Percentiles rank a stretch among this genome's conserved stretches.
Conservation (phyloP, 2,888 invertebrate species). For the Lottia gigantea region DNA sequence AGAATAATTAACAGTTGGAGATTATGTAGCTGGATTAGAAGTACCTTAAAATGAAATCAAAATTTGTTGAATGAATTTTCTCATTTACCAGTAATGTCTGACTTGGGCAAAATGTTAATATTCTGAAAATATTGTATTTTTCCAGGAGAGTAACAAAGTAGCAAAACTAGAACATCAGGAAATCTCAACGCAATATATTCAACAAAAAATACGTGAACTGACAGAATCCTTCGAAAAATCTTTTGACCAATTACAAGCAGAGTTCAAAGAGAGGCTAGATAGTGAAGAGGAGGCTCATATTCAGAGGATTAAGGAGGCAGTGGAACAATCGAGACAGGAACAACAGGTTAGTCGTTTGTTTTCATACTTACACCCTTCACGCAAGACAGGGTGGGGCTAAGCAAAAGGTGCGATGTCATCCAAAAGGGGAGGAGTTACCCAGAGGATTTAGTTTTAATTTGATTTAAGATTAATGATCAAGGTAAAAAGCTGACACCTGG, state of each 20-base stretch:
- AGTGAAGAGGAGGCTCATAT: conserved; percentile 32
- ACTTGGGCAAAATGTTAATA: background rate
- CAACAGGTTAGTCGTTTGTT: conserved; percentile 33
- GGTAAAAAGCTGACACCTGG: too few relatives aligned
- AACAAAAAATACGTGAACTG: conserved; percentile 33
- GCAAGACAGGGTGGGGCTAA: too few relatives aligned
- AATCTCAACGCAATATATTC: conserved; percentile 36
- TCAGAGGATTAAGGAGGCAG: conserved; percentile 29
- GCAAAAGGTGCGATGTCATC: too few relatives aligned
- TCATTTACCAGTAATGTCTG: too few relatives aligned
- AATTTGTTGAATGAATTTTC: too few relatives aligned
- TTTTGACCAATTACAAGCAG: conserved; percentile 32
- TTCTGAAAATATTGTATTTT: background rate
- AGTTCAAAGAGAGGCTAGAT: conserved; percentile 28
- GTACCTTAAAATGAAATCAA: too few relatives aligned
- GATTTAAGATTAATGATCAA: too few relatives aligned
- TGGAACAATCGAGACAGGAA: conserved; percentile 35
- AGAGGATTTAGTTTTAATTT: too few relatives aligned
- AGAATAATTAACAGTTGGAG: too few relatives aligned
- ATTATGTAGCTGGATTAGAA: too few relatives aligned
- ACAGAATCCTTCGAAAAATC: conserved; percentile 33
- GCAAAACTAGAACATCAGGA: conserved; percentile 46
- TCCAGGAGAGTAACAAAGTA: conserved; percentile 38
- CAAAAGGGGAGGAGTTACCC: too few relatives aligned
- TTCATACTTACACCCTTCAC: too few relatives aligned